These are phyloP conservation scores for Papilio aristodemus DNA, from an alignment of 1,140 invertebrate genomes.

Conservation along the genomic window DNA sequence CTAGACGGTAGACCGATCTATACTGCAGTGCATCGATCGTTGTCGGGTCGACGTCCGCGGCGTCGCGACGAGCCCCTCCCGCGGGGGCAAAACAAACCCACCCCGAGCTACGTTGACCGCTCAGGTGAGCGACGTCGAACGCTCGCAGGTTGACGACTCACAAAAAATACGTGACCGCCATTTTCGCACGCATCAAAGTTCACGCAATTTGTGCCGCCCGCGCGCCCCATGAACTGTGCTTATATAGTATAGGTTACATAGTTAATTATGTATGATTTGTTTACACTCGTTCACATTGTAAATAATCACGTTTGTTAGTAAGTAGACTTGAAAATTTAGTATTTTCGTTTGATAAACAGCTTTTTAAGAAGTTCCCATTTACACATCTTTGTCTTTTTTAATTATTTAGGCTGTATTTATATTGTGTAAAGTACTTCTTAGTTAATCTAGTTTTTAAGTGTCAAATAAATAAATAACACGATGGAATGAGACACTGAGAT, in stretches of 20 bases:
- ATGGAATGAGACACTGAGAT: neutral
- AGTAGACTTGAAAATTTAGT: too few species aligned
- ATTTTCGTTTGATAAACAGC: too few species aligned
- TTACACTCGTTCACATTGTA: too few species aligned
- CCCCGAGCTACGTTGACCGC: slow-evolving; percentile 46
- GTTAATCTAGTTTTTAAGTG: too few species aligned
- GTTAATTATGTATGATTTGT: neutral
- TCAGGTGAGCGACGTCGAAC: slow-evolving; percentile 49
- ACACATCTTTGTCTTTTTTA: too few species aligned
- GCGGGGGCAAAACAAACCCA: slow-evolving; percentile 65
- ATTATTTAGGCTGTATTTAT: too few species aligned
- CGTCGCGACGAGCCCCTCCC: slow-evolving; percentile 56
- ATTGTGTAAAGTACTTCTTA: too few species aligned
- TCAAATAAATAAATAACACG: neutral
- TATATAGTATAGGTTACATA: neutral
- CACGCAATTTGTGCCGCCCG: neutral
- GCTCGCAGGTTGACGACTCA: slow-evolving; percentile 6
- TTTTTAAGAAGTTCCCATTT: too few species aligned
- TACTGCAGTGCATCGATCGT: slow-evolving; percentile 69
- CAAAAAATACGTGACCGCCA: slow-evolving; percentile 32
- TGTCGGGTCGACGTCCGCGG: slow-evolving; percentile 56
- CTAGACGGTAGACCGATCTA: slow-evolving; percentile 69
- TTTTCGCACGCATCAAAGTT: slow-evolving; percentile 5
- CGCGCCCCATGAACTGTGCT: neutral
- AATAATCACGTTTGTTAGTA: too few species aligned